Evolutionary conservation across 2,888 invertebrate species (phyloP).

Genomic region (Pristionchus mayeri): DNA sequence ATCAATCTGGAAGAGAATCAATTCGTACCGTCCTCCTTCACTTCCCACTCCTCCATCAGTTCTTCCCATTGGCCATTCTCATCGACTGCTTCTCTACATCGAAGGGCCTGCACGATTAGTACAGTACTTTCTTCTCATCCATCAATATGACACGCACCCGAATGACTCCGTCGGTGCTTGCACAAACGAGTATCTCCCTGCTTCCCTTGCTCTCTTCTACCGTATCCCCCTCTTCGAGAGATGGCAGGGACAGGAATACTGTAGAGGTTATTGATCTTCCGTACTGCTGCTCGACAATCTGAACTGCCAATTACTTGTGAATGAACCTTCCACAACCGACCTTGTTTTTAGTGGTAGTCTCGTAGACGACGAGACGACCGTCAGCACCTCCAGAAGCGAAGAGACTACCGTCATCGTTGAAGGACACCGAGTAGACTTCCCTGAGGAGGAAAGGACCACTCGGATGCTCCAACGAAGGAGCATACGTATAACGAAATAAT

Average conservation of each 20-base stretch:
- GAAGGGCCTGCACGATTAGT: background rate
- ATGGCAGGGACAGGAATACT: background rate
- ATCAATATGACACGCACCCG: background rate
- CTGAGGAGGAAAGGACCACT: background rate
- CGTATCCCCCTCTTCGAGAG: slow-evolving; percentile 7
- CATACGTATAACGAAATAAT: background rate
- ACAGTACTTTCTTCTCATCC: background rate
- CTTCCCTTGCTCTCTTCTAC: background rate
- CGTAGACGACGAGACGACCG: background rate
- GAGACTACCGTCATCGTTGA: background rate
- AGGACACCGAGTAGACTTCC: slow-evolving; percentile 19
- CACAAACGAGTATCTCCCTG: background rate
- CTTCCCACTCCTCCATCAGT: background rate
- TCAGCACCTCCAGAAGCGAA: slow-evolving; percentile 18
- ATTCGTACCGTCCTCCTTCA: background rate
- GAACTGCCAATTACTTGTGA: background rate
- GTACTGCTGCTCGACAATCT: background rate
- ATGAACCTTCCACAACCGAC: background rate
- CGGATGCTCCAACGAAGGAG: background rate
- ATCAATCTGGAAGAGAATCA: background rate
- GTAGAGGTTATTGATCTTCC: slow-evolving; percentile 1
- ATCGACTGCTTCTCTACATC: background rate
- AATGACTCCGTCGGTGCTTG: background rate
- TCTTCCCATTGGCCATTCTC: background rate
- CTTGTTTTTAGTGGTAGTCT: background rate